Conservation (phyloP, 2,888 invertebrate species). For the Hydroisotoma schaefferi region DNA sequence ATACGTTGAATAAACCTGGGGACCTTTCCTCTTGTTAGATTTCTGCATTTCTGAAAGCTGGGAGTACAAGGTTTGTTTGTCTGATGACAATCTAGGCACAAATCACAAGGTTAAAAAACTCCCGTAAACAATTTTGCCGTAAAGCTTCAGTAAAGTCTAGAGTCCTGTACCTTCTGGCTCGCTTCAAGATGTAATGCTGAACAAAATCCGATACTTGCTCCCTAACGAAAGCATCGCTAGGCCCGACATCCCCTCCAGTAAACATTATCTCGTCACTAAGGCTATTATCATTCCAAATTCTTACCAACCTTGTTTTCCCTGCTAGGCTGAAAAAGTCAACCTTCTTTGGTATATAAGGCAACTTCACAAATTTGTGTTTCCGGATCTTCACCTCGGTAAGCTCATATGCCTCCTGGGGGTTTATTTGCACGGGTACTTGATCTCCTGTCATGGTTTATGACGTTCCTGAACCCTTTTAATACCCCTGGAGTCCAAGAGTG, state of each 20-base stretch:
- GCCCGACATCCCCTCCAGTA: conserved; percentile 25
- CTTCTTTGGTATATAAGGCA: background rate
- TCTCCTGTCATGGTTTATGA: no score
- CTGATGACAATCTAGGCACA: background rate
- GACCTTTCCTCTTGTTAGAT: background rate
- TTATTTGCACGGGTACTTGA: background rate
- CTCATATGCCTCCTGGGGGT: background rate
- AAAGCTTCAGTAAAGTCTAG: background rate
- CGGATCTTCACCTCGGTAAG: background rate
- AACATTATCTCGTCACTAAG: conserved; percentile 35
- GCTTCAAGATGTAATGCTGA: conserved; percentile 21
- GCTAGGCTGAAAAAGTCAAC: conserved; percentile 28
- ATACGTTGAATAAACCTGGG: background rate
- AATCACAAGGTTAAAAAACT: background rate
- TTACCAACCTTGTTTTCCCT: conserved; percentile 25
- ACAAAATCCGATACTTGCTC: conserved; percentile 35
- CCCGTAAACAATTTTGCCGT: background rate
- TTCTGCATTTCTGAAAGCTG: background rate
- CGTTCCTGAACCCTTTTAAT: no score
- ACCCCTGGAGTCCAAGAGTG: no score
- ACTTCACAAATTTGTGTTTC: no score
- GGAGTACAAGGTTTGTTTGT: background rate
- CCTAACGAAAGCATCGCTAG: conserved; percentile 22
- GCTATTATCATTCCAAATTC: conserved; percentile 29
- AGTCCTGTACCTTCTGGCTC: conserved; percentile 8